phyloP scores from a whole-genome alignment of 2,113 vertebrate genomes.

The Apodemus sylvaticus region DNA sequence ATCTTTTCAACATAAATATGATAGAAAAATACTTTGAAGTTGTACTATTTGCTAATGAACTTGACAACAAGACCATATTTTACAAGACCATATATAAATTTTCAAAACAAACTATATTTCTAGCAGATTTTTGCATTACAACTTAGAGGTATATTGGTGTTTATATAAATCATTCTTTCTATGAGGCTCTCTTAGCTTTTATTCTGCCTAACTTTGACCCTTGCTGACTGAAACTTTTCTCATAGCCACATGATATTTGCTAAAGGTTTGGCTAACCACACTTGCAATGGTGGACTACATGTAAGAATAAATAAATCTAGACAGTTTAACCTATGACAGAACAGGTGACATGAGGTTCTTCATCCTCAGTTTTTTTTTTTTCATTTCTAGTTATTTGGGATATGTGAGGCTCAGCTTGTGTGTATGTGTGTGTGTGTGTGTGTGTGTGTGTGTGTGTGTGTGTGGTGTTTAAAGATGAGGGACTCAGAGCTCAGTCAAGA shows the following conservation, averaged over 20 bases:
- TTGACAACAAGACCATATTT: no score
- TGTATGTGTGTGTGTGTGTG: no score
- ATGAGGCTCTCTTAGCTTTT: neutral
- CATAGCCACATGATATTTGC: neutral
- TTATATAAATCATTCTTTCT: neutral
- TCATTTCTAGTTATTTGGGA: neutral
- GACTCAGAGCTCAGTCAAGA: neutral
- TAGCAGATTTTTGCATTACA: neutral
- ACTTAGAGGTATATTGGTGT: neutral
- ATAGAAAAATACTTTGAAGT: neutral
- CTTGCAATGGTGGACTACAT: neutral
- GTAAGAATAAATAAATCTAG: neutral
- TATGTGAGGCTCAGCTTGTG: neutral
- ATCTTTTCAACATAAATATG: neutral
- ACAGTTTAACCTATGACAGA: neutral
- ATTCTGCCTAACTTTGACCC: neutral
- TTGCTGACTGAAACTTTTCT: neutral
- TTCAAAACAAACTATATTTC: neutral
- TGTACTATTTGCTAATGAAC: neutral
- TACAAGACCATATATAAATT: neutral
- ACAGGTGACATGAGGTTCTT: neutral
- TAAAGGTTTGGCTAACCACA: neutral
- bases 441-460: neutral
- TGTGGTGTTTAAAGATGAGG: neutral
- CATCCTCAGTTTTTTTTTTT: neutral